These are phyloP conservation scores for Tachina grossa DNA, from an alignment of 2,888 invertebrate species.

Conservation along the genomic window DNA sequence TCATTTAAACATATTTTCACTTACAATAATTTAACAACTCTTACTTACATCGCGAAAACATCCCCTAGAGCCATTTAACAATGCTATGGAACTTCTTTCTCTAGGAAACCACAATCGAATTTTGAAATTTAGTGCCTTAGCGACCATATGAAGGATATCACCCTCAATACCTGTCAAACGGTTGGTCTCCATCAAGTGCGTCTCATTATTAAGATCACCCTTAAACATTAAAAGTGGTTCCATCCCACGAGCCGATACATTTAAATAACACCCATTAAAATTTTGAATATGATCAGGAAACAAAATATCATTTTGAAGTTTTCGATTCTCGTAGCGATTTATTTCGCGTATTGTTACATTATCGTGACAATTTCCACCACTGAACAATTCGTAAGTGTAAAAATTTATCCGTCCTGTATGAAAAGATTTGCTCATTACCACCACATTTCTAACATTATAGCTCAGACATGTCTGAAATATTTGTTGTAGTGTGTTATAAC, in stretches of 20 bases:
- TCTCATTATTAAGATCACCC: constrained; percentile 73
- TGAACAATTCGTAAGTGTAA: constrained; percentile 68
- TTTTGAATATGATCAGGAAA: constrained; percentile 73
- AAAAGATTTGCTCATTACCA: constrained; percentile 73
- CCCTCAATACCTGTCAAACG: constrained; percentile 78
- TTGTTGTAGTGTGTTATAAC: neutral
- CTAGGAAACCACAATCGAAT: constrained; percentile 73
- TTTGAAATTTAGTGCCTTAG: constrained; percentile 75
- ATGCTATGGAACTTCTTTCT: constrained; percentile 65
- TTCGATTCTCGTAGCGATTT: constrained; percentile 73
- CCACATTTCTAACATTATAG: constrained; percentile 75
- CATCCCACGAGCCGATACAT: constrained; percentile 74
- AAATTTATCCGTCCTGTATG: constrained; percentile 55
- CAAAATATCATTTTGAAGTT: constrained; percentile 64
- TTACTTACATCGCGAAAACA: constrained; percentile 75
- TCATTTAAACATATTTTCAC: neutral
- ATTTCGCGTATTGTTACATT: constrained; percentile 67
- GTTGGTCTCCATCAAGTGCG: constrained; percentile 44
- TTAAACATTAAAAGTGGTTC: constrained; percentile 75
- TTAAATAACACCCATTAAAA: constrained; percentile 75
- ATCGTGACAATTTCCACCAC: constrained; percentile 58
- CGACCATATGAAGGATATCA: constrained; percentile 74
- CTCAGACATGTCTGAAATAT: constrained; percentile 74
- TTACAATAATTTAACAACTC: neutral
- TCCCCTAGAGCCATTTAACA: constrained; percentile 71